Conservation (phyloP, 2,113 vertebrate species). For the Oreochromis niloticus region DNA sequence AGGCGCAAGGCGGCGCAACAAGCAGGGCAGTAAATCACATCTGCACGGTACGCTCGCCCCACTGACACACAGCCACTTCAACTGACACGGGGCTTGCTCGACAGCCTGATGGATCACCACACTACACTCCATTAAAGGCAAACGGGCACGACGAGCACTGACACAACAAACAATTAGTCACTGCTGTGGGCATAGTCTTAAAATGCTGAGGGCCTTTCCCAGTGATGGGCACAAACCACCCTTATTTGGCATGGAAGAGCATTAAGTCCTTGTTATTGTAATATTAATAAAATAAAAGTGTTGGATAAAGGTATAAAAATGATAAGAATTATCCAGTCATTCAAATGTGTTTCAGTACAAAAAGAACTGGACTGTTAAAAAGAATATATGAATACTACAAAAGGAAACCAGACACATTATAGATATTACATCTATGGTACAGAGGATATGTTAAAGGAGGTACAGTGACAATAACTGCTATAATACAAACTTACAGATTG, state of each 20-base stretch:
- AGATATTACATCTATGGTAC: background rate
- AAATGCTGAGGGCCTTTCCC: constrained; percentile 9
- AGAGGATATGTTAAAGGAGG: background rate
- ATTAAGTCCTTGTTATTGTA: background rate
- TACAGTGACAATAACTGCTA: background rate
- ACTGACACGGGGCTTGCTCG: constrained; percentile 62
- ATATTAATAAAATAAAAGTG: background rate
- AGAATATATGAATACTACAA: background rate
- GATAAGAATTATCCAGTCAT: background rate
- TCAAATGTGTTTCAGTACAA: background rate
- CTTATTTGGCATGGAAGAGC: background rate
- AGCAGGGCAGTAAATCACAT: constrained; percentile 73
- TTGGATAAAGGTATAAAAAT: background rate
- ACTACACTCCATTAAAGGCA: constrained; percentile 76
- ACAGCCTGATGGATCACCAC: constrained; percentile 73
- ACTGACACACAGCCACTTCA: constrained; percentile 67
- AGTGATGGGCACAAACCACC: constrained; percentile 32
- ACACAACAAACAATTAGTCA: constrained; percentile 80
- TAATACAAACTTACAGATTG: background rate
- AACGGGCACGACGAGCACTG: constrained; percentile 58
- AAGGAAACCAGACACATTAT: background rate
- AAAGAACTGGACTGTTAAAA: constrained; percentile 12
- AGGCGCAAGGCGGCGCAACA: constrained; percentile 35
- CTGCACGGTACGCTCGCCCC: constrained; percentile 42
- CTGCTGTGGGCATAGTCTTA: constrained; percentile 46